Percentiles rank a stretch among this genome's conserved stretches.
Evolutionary conservation across 1,140 invertebrate species (phyloP).

Genomic region (Drosophila asahinai): DNA sequence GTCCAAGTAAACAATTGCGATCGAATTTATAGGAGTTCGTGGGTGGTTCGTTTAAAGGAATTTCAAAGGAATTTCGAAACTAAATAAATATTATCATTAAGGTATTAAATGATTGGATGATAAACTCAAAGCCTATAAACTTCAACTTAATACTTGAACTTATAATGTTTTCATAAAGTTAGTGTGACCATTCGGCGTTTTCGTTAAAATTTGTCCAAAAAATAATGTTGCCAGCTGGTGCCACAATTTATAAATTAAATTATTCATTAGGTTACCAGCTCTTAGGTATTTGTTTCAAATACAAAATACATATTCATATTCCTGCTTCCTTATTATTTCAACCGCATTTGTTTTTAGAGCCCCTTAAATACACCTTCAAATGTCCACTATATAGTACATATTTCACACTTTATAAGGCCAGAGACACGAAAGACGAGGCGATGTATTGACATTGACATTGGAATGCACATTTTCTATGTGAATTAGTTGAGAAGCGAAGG

Average conservation of each 20-base stretch:
- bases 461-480: slow-evolving; percentile 58
- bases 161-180: no score
- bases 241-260: no score
- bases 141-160: no score
- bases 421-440: slow-evolving; percentile 8
- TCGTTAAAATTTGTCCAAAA: no score
- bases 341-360: background rate
- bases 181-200: no score
- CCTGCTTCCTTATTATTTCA: background rate
- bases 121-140: no score
- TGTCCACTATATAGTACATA: slow-evolving; percentile 4
- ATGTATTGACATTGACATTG: slow-evolving; percentile 69
- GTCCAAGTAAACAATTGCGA: background rate
- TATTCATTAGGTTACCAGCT: no score
- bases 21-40: background rate
- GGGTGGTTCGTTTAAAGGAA: no score
- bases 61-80: no score
- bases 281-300: background rate
- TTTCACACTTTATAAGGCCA: slow-evolving; percentile 17
- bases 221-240: no score
- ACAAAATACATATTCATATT: no score
- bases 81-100: no score
- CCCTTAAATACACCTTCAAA: background rate
- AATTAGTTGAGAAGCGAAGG: slow-evolving; percentile 11
- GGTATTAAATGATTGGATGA: background rate